Conservation (phyloP, 2,888 invertebrate species). For the Cephus nigrinus region DNA sequence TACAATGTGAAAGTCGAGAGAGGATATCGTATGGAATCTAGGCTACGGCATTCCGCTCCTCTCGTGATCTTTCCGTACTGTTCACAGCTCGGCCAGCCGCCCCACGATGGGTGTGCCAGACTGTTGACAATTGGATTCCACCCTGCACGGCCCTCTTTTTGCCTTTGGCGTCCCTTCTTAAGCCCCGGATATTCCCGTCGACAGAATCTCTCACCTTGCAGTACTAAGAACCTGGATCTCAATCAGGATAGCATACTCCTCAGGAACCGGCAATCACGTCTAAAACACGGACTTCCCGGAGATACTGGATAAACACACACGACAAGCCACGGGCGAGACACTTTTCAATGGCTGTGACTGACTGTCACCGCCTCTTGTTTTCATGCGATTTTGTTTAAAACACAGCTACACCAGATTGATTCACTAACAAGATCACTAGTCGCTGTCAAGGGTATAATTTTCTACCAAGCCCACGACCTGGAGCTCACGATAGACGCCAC, state of each 20-base stretch:
- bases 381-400: conserved; percentile 30
- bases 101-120: conserved; percentile 21
- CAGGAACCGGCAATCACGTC: neutral
- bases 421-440: neutral
- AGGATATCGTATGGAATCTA: conserved; percentile 20
- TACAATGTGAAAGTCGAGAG: conserved; percentile 19
- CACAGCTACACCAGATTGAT: neutral
- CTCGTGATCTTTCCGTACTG: conserved; percentile 10
- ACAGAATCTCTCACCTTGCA: conserved; percentile 11
- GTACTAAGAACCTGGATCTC: conserved; percentile 4
- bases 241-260: conserved; percentile 14
- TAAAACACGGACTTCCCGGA: neutral
- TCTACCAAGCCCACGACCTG: conserved; percentile 3
- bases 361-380: conserved; percentile 39
- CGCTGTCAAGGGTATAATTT: neutral
- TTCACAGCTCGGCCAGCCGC: conserved; percentile 1
- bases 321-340: conserved; percentile 28
- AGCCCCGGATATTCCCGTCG: neutral
- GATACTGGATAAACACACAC: conserved; percentile 13
- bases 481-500: conserved; percentile 6
- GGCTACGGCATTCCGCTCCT: conserved; percentile 21
- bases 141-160: conserved; percentile 10
- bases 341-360: conserved; percentile 43
- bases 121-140: conserved; percentile 44
- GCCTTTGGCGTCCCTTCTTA: neutral